Evolutionary conservation across 2,113 vertebrate genomes (phyloP).

Genomic region (Protobothrops mucrosquamatus): DNA sequence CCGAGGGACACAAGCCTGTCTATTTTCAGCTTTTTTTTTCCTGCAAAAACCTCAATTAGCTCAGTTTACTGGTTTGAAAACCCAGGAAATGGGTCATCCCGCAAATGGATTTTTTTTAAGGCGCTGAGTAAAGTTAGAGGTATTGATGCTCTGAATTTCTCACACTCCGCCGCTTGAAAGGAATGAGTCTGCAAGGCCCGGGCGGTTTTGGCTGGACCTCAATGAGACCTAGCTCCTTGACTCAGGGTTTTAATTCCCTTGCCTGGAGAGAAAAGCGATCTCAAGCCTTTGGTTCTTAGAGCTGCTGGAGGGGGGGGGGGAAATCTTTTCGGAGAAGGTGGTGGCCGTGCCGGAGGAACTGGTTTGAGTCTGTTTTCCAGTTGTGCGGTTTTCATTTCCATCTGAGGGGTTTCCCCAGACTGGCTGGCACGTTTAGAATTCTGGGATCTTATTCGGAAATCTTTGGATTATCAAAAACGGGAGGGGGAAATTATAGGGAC

Average conservation of each 20-base stretch:
- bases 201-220: background rate
- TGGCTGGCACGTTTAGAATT: background rate
- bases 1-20: background rate
- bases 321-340: background rate
- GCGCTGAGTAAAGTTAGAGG: background rate
- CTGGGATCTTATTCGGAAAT: background rate
- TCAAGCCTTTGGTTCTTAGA: too few species aligned
- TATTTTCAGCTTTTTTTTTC: background rate
- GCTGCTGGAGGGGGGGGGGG: background rate
- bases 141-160: background rate
- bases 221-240: constrained; percentile 5
- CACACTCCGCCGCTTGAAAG: background rate
- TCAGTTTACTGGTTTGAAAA: background rate
- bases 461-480: background rate
- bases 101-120: background rate
- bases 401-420: background rate
- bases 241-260: background rate
- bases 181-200: background rate
- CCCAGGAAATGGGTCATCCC: background rate
- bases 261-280: background rate
- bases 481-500: background rate
- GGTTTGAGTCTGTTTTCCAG: background rate
- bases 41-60: background rate
- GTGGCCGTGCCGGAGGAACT: fast-evolving
- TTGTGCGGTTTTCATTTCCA: background rate